Evolutionary conservation across 2,113 vertebrate species (phyloP).

Genomic region (Bagarius yarrelli): DNA sequence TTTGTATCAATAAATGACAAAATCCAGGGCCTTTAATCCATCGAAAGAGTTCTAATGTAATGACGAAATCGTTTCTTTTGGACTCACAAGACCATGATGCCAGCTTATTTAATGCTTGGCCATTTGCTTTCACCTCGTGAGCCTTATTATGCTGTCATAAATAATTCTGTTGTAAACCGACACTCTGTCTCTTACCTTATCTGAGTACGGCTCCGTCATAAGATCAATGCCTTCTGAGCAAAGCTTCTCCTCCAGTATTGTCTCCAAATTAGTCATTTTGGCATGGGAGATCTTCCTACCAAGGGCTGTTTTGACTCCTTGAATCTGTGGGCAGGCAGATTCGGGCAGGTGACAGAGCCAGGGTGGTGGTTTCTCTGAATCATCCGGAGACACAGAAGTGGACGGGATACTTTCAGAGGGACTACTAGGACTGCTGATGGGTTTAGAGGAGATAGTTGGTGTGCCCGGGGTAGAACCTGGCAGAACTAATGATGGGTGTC

Average conservation of each 20-base stretch:
- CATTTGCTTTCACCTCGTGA: neutral
- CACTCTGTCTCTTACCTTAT: conserved; percentile 77
- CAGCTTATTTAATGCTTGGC: neutral
- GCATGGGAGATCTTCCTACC: conserved; percentile 79
- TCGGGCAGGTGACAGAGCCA: conserved; percentile 81
- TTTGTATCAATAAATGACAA: neutral
- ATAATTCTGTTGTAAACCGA: neutral
- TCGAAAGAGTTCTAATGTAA: neutral
- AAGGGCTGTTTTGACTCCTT: conserved; percentile 79
- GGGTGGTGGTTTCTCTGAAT: conserved; percentile 73
- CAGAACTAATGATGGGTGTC: conserved; percentile 66
- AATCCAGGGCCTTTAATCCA: neutral
- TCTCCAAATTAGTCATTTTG: conserved; percentile 81
- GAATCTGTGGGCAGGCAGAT: conserved; percentile 77
- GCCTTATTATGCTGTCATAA: neutral
- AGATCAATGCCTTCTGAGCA: conserved; percentile 87
- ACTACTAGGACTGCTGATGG: conserved; percentile 61
- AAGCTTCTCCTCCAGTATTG: conserved; percentile 83
- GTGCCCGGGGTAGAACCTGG: conserved; percentile 67
- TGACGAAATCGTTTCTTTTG: neutral
- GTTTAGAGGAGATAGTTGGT: conserved; percentile 77
- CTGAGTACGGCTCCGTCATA: conserved; percentile 94
- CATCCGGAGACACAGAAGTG: conserved; percentile 65
- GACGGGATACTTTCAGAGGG: conserved; percentile 65
- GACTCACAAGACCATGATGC: neutral